Evolutionary conservation across 2,888 invertebrate genomes (phyloP).

Genomic region (Eumacrocentrus americanus): DNA sequence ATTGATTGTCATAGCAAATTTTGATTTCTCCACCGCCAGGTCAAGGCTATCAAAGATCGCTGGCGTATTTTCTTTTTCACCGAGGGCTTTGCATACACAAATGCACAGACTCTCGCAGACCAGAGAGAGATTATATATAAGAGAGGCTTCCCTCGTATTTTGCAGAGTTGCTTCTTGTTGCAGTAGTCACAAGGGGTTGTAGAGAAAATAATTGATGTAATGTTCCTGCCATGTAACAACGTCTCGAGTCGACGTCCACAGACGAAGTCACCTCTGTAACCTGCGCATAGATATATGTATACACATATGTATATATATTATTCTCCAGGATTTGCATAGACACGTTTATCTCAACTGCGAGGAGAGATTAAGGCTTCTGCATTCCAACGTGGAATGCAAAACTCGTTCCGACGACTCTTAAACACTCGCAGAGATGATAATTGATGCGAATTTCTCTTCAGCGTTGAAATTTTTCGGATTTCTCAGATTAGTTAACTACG

Average conservation of each 20-base stretch:
- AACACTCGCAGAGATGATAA: constrained; percentile 13
- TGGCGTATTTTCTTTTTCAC: constrained; percentile 8
- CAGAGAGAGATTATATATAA: too few relatives aligned
- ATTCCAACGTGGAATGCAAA: constrained; percentile 13
- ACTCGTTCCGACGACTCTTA: constrained; percentile 2
- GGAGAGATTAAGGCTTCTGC: constrained; percentile 22
- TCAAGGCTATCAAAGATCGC: constrained; percentile 8
- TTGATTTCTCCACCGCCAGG: constrained; percentile 27
- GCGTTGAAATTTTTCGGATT: constrained; percentile 2
- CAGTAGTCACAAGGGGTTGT: not conserved
- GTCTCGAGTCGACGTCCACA: not conserved
- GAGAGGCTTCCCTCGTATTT: not conserved
- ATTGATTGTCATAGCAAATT: constrained; percentile 35
- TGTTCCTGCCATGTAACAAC: constrained; percentile 24
- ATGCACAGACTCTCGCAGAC: constrained; percentile 6
- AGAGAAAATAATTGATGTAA: constrained; percentile 28
- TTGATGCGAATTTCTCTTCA: constrained; percentile 16
- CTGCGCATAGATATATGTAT: too few relatives aligned
- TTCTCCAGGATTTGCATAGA: constrained; percentile 28
- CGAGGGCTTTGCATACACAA: constrained; percentile 14
- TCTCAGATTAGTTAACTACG: constrained; percentile 10
- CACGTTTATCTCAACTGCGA: constrained; percentile 21
- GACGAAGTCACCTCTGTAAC: constrained; percentile 20
- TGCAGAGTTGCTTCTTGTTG: not conserved
- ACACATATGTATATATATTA: too few relatives aligned